These are phyloP conservation scores for Trematomus loennbergii DNA, from an alignment of 2,113 vertebrate species.

Conservation along the genomic window DNA sequence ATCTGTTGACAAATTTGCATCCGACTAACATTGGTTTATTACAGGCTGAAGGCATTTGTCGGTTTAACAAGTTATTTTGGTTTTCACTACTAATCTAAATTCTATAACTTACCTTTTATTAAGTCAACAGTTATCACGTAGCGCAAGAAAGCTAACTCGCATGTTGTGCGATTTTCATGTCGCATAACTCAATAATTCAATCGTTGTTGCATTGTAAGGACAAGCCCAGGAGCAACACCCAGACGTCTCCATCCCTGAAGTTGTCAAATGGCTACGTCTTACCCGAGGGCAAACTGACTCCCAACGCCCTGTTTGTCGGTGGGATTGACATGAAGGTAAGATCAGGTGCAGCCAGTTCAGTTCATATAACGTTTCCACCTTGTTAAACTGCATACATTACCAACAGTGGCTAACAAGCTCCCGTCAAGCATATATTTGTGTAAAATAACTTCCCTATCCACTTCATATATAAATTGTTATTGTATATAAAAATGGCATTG, in stretches of 20 bases:
- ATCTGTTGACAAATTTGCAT: too few relatives aligned
- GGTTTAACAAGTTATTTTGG: too few relatives aligned
- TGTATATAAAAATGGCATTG: too few relatives aligned
- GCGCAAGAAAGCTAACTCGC: too few relatives aligned
- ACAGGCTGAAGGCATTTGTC: too few relatives aligned
- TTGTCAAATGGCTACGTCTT: conserved; percentile 92
- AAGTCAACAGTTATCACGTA: too few relatives aligned
- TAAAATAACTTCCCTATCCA: background rate
- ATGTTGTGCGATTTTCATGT: background rate
- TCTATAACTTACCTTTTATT: too few relatives aligned
- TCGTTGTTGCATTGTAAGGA: conserved; percentile 44
- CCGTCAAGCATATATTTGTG: background rate
- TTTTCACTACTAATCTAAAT: too few relatives aligned
- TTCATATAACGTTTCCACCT: too few relatives aligned
- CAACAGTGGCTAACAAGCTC: background rate
- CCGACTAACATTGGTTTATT: too few relatives aligned
- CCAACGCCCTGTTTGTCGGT: conserved; percentile 96
- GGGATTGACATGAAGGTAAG: conserved; percentile 94
- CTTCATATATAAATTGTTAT: too few relatives aligned
- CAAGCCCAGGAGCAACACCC: conserved; percentile 58
- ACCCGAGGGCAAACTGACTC: conserved; percentile 93
- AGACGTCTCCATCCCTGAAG: conserved; percentile 70
- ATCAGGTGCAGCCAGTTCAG: background rate
- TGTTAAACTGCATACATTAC: background rate
- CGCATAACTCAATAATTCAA: background rate